phyloP scores from a whole-genome alignment of 1,140 invertebrate genomes.

The Cyrtorhinus lividipennis region DNA sequence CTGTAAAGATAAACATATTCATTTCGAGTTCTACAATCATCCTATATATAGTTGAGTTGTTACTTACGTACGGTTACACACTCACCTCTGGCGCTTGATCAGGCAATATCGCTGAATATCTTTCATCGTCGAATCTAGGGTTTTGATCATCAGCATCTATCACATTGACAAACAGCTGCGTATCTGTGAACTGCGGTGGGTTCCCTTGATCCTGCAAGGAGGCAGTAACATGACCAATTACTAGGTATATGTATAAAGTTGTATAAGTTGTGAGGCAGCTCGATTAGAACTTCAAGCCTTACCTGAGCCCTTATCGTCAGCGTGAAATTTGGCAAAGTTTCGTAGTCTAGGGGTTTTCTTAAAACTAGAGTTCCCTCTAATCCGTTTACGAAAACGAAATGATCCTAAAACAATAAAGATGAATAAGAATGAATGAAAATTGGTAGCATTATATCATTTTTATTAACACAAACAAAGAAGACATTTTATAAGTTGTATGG shows the following conservation, averaged over 20 bases:
- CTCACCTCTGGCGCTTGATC: constrained; percentile 41
- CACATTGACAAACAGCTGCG: constrained; percentile 58
- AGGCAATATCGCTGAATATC: constrained; percentile 57
- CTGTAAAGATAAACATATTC: constrained; percentile 31
- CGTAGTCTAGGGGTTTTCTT: constrained; percentile 67
- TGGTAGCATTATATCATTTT: too few species aligned
- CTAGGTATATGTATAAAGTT: too few species aligned
- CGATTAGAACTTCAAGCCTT: constrained; percentile 5
- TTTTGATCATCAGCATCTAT: constrained; percentile 89
- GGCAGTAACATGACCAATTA: not conserved
- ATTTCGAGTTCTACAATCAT: not conserved
- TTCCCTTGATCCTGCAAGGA: constrained; percentile 55
- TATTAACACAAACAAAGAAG: too few species aligned
- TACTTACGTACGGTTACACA: not conserved
- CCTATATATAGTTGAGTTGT: not conserved
- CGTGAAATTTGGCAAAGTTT: constrained; percentile 63
- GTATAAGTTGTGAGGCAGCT: not conserved
- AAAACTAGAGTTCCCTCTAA: constrained; percentile 73
- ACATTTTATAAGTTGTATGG: too few species aligned
- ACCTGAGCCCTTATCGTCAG: constrained; percentile 59
- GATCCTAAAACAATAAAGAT: constrained; percentile 45
- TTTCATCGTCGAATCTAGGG: constrained; percentile 57
- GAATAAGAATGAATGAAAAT: too few species aligned
- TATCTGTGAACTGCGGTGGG: constrained; percentile 58
- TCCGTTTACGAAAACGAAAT: constrained; percentile 66